Conservation (phyloP, 2,888 invertebrate genomes). For the Gisinianus flammeolus region DNA sequence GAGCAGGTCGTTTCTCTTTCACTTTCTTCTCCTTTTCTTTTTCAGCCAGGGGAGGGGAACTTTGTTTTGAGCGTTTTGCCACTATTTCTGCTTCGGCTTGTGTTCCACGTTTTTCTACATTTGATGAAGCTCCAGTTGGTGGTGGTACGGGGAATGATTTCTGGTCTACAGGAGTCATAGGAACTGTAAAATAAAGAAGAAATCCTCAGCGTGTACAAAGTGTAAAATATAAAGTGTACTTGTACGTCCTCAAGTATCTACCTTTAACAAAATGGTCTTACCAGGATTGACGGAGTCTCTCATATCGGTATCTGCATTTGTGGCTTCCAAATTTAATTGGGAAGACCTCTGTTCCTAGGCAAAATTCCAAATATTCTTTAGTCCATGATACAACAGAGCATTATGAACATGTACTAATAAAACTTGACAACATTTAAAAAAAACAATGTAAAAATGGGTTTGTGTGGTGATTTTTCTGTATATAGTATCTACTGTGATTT, state of each 20-base stretch:
- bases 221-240: no score
- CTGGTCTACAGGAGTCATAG: slow-evolving; percentile 50
- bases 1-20: slow-evolving; percentile 57
- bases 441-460: no score
- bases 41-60: slow-evolving; percentile 46
- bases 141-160: slow-evolving; percentile 27
- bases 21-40: slow-evolving; percentile 51
- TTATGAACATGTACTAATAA: background rate
- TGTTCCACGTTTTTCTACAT: slow-evolving; percentile 51
- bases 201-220: background rate
- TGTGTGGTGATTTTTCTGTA: no score
- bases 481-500: no score
- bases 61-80: slow-evolving; percentile 56
- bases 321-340: slow-evolving; percentile 55
- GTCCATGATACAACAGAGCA: background rate
- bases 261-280: no score
- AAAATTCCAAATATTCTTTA: background rate
- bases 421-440: no score
- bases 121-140: slow-evolving; percentile 40
- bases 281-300: slow-evolving; percentile 52
- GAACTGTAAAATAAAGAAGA: slow-evolving; percentile 48
- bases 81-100: slow-evolving; percentile 50
- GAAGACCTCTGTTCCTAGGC: slow-evolving; percentile 53
- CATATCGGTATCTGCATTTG: slow-evolving; percentile 41
- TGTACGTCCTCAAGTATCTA: background rate